phyloP scores from a whole-genome alignment of 2,888 invertebrate genomes.

The Anagyrus pseudococci region DNA sequence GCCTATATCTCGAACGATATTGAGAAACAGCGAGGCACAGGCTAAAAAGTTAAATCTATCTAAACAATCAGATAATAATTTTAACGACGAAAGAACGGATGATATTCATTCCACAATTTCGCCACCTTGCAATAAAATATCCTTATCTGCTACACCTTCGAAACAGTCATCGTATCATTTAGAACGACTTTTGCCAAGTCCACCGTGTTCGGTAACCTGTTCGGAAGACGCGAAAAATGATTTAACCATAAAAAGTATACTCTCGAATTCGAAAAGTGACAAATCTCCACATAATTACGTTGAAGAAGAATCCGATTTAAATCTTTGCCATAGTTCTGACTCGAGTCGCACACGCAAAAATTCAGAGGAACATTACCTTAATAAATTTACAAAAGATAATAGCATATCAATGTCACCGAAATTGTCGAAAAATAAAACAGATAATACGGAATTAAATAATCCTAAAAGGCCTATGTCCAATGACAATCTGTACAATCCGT shows the following conservation, averaged over 20 bases:
- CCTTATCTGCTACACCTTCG: conserved; percentile 53
- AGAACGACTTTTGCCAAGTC: conserved; percentile 73
- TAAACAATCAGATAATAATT: conserved; percentile 1
- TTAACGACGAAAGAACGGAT: conserved; percentile 28
- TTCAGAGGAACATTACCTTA: conserved; percentile 20
- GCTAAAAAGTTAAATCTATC: conserved; percentile 40
- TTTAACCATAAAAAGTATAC: conserved; percentile 47
- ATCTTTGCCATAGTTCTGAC: conserved; percentile 4
- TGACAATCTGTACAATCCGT: conserved; percentile 43
- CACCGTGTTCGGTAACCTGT: conserved; percentile 72
- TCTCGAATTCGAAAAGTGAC: too few relatives aligned
- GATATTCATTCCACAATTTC: conserved; percentile 59
- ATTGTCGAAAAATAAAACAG: conserved; percentile 1
- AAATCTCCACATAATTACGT: conserved; percentile 43
- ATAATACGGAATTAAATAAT: conserved; percentile 14
- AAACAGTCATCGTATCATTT: conserved; percentile 61
- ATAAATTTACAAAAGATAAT: conserved; percentile 11
- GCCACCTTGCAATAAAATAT: conserved; percentile 75
- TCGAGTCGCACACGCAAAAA: conserved; percentile 8
- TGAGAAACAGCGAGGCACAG: conserved; percentile 49
- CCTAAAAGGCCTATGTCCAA: conserved; percentile 32
- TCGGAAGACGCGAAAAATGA: conserved; percentile 74
- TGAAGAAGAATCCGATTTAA: conserved; percentile 35
- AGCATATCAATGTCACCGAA: neutral
- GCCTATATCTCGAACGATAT: conserved; percentile 34